phyloP scores from a whole-genome alignment of 2,797 vertebrate species.

The Taenioides sp. region DNA sequence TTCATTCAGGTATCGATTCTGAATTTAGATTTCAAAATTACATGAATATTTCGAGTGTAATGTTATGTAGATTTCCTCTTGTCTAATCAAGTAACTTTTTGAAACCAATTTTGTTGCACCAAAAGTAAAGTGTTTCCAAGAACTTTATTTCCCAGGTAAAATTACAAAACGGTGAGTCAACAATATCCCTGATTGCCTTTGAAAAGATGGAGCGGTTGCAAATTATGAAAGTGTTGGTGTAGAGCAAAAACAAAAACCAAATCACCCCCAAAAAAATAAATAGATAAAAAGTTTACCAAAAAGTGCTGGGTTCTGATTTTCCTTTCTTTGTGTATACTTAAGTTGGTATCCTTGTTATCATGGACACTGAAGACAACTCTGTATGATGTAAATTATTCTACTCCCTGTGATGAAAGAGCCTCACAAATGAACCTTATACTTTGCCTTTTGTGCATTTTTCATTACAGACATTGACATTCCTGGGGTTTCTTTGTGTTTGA shows the following conservation, averaged over 20 bases:
- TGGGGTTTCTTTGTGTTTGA: not conserved
- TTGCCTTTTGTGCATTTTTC: slow-evolving; percentile 3
- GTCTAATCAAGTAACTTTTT: not conserved
- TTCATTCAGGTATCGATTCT: too few relatives aligned
- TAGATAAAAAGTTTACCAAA: too few relatives aligned
- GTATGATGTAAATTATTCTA: not conserved
- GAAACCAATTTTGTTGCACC: not conserved
- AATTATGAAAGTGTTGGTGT: not conserved
- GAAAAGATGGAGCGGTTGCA: not conserved
- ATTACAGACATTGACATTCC: not conserved
- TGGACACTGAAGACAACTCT: slow-evolving; percentile 1
- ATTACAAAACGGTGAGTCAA: not conserved
- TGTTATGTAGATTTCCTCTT: not conserved
- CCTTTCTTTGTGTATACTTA: not conserved
- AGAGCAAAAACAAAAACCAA: not conserved
- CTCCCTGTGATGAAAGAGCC: slow-evolving; percentile 2
- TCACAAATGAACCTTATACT: not conserved
- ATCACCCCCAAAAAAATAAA: not conserved
- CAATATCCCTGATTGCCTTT: not conserved
- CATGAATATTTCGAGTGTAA: not conserved
- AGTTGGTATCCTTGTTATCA: not conserved
- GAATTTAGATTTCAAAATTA: not conserved
- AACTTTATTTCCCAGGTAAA: not conserved
- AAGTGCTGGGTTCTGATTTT: not conserved
- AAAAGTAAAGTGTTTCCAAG: not conserved